Conservation (phyloP, 2,113 vertebrate species). For the Macheiramphus alcinus region DNA sequence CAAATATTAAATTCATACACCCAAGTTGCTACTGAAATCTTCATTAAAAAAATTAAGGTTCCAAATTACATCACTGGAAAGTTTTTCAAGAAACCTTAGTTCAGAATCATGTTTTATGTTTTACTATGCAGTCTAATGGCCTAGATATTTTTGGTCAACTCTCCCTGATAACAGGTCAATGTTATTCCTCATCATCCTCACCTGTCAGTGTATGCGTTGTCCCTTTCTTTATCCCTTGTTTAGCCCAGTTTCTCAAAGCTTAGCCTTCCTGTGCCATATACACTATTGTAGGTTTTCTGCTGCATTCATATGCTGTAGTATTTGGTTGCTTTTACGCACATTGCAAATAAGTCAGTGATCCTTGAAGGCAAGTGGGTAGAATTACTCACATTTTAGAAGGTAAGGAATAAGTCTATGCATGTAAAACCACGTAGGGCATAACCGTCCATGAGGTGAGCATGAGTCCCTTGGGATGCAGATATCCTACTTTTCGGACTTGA, state of each 20-base stretch:
- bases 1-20: neutral
- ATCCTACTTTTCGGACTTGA: neutral
- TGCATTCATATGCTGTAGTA: neutral
- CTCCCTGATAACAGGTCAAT: neutral
- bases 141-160: neutral
- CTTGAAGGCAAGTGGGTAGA: neutral
- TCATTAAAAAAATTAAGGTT: neutral
- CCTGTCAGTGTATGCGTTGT: neutral
- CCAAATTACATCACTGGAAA: neutral
- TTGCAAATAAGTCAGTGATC: neutral
- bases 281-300: neutral
- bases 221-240: neutral
- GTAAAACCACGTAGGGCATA: neutral
- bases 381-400: neutral
- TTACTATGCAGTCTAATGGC: neutral
- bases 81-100: neutral
- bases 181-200: neutral
- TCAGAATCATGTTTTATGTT: neutral
- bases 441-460: neutral
- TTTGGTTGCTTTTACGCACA: neutral
- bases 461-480: neutral
- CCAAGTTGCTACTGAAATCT: neutral
- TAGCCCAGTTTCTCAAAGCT: neutral
- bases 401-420: neutral
- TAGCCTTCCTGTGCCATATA: neutral